Conservation (phyloP, 2,888 invertebrate species). For the Tineola bisselliella region DNA sequence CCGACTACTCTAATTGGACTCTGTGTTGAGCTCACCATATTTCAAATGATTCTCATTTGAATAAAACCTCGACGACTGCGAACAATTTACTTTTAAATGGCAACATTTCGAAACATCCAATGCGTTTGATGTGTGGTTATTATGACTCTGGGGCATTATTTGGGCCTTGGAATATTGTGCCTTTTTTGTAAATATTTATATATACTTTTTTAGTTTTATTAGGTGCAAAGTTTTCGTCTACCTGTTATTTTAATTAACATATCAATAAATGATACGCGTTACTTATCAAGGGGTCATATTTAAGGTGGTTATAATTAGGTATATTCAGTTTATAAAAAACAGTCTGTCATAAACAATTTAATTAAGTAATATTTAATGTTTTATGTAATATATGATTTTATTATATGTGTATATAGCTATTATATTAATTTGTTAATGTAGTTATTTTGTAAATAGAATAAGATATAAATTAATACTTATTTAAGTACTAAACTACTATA, state of each 20-base stretch:
- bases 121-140: conserved; percentile 14
- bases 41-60: conserved; percentile 29
- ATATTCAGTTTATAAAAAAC: too few species aligned
- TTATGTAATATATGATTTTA: too few species aligned
- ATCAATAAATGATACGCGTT: neutral
- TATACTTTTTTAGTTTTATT: neutral
- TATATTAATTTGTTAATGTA: too few species aligned
- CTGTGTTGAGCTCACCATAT: conserved; percentile 21
- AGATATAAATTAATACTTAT: too few species aligned
- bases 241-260: neutral
- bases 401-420: too few species aligned
- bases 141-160: conserved; percentile 26
- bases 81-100: conserved; percentile 15
- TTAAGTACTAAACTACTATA: too few species aligned
- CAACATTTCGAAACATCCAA: conserved; percentile 13
- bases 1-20: conserved; percentile 28
- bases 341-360: too few species aligned
- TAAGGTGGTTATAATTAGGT: too few species aligned
- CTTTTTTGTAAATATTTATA: neutral
- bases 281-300: neutral
- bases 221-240: neutral
- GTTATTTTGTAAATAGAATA: too few species aligned
- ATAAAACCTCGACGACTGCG: conserved; percentile 24
- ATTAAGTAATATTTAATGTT: too few species aligned
- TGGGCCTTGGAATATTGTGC: conserved; percentile 13